Conservation (phyloP, 2,888 invertebrate species). For the Capitulum mitella region DNA sequence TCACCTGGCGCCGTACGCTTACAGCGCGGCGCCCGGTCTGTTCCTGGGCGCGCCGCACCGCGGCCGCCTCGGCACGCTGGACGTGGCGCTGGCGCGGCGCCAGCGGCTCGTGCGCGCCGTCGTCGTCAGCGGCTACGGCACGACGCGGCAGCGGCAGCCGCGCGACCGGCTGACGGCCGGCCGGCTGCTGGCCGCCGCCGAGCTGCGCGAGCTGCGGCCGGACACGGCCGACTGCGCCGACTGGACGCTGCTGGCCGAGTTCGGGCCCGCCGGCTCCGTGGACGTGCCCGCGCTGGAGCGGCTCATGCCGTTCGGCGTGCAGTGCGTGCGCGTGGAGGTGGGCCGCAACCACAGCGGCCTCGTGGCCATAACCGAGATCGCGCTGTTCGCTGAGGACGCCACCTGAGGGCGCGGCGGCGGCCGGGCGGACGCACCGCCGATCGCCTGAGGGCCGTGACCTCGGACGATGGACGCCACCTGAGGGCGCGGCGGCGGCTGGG, state of each 20-base stretch:
- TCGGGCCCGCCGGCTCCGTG: conserved; percentile 40
- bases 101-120: conserved; percentile 39
- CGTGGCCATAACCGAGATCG: conserved; percentile 43
- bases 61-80: conserved; percentile 39
- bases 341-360: conserved; percentile 41
- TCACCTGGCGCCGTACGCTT: conserved; percentile 41
- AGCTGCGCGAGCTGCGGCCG: conserved; percentile 34
- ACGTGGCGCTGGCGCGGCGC: conserved; percentile 41
- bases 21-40: conserved; percentile 41
- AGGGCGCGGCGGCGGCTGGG: too few species aligned
- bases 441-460: too few species aligned
- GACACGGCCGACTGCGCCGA: conserved; percentile 38
- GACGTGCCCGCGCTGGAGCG: conserved; percentile 38
- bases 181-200: conserved; percentile 38
- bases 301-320: conserved; percentile 39
- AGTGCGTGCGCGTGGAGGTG: conserved; percentile 42
- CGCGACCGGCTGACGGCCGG: conserved; percentile 38
- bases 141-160: conserved; percentile 13
- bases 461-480: neutral
- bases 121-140: conserved; percentile 39
- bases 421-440: too few species aligned
- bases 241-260: conserved; percentile 37
- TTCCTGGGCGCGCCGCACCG: conserved; percentile 43
- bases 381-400: conserved; percentile 39
- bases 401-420: too few species aligned